Base-by-base conservation (phyloP, 1,140 invertebrate species). In the Holotrichia oblita region DNA sequence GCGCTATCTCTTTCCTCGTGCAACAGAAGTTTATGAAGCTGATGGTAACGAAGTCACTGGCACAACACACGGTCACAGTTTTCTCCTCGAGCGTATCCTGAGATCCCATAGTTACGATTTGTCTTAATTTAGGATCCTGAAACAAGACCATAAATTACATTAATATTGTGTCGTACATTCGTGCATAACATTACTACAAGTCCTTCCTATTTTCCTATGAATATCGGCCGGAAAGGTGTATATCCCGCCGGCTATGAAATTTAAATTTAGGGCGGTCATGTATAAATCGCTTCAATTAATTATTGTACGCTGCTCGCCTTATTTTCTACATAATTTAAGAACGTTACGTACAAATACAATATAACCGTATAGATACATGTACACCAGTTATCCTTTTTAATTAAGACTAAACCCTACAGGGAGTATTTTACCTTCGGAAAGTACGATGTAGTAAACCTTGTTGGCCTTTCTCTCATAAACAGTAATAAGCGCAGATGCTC, bases 21-120 rank as follows among this genome's bases (percentile, higher is more conserved):
- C 95, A 95, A 87, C 95, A 97, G 89, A 99, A 99, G 89, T 98
- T 98, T 81, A 97, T 91, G 87, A 96, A 97, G 77, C 91, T 94
- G 78, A 98, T 89, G 87, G 97, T 98, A 79, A 98, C 96, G 88
- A 98, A 97, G 88, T 98, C 97, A 27, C 93, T 91, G 40, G 96
- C 97, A 85, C 95, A 94, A 83, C 94, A 96, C 64, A 99, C 92
- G 9, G 96, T 97, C 75, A 99, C 91, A 27, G 96, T 98, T 89
- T 98, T 98, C 83, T 98, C 97, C 86, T 98, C 97, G 77, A 99
- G 89, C n/a, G 94, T 94, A 81, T 95, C 94, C 86, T 97, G 94
- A 34, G 92, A 91, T 6, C 97, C 97, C 89, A 98, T 95, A 75
- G 93, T 94, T 78, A 97, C 94, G 76, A 94, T 91, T 83, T 96